phyloP scores from a whole-genome alignment of 1,140 invertebrate genomes.

The Magallana angulata region DNA sequence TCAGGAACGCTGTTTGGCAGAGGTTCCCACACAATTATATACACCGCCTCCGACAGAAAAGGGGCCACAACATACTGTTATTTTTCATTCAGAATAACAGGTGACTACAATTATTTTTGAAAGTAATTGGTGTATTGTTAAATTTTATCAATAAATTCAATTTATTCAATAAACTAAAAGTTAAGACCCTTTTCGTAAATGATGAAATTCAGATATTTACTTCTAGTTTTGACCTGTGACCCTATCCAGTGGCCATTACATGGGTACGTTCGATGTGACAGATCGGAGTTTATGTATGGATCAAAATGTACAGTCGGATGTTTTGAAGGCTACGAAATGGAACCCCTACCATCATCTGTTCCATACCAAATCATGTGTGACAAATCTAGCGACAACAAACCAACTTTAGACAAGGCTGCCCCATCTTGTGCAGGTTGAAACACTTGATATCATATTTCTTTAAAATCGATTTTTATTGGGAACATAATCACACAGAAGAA shows the following conservation, averaged over 20 bases:
- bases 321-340: conserved; percentile 39
- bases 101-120: background rate
- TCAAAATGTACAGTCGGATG: conserved; percentile 24
- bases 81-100: background rate
- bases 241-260: background rate
- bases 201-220: background rate
- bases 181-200: no score
- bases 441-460: background rate
- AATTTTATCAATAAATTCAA: no score
- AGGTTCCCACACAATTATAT: conserved; percentile 28
- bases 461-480: background rate
- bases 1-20: background rate
- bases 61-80: conserved; percentile 4
- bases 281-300: conserved; percentile 27
- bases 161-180: no score
- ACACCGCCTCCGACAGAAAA: background rate
- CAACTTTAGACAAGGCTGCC: background rate
- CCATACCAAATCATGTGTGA: background rate
- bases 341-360: background rate
- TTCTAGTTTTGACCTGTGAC: conserved; percentile 24
- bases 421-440: background rate
- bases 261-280: conserved; percentile 36
- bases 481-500: background rate
- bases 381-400: background rate
- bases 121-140: no score